phyloP scores from a whole-genome alignment of 1,140 invertebrate genomes.

The Magallana ariakensis region DNA sequence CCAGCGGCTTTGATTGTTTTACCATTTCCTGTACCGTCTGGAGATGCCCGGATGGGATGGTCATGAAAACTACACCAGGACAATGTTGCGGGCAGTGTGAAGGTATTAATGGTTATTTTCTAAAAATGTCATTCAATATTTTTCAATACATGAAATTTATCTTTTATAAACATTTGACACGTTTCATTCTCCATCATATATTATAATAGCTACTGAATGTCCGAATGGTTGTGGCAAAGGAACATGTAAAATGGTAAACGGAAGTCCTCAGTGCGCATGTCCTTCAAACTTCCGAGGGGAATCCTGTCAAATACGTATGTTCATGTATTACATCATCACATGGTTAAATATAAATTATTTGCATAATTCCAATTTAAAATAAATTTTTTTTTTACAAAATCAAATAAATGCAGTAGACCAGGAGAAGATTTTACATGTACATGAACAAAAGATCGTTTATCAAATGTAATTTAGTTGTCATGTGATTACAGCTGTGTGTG shows the following conservation, averaged over 20 bases:
- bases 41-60: background rate
- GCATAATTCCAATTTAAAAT: too few species aligned
- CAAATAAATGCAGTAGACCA: too few species aligned
- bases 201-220: background rate
- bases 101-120: background rate
- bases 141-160: too few species aligned
- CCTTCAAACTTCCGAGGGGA: background rate
- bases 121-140: too few species aligned
- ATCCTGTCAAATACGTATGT: conserved; percentile 2
- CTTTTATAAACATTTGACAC: too few species aligned
- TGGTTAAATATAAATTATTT: too few species aligned
- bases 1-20: background rate
- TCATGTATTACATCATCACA: too few species aligned
- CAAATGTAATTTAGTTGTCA: background rate
- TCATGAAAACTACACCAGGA: background rate
- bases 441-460: too few species aligned
- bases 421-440: too few species aligned
- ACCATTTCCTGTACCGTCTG: background rate
- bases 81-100: conserved; percentile 20
- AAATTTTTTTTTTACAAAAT: too few species aligned
- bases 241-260: background rate
- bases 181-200: too few species aligned
- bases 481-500: background rate
- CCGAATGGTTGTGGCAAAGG: background rate
- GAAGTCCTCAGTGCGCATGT: background rate